Conservation (phyloP, 2,888 invertebrate species). For the Agrochola litura region DNA sequence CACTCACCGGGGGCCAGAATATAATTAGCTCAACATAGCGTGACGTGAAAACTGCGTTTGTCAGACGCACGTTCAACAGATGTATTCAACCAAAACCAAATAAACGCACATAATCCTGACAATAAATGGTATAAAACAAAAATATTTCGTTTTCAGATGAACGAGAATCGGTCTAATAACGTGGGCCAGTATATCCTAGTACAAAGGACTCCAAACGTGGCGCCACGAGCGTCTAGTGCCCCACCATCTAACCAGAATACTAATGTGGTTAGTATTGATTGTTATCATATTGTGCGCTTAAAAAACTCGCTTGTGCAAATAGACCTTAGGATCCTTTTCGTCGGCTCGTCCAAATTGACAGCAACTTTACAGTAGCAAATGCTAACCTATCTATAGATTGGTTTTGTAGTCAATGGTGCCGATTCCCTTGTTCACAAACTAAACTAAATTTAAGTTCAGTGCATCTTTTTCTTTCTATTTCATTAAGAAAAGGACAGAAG, state of each 20-base stretch:
- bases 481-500: too few species aligned
- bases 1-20: slow-evolving; percentile 2
- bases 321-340: background rate
- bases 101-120: background rate
- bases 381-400: background rate
- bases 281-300: background rate
- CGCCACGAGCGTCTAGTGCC: slow-evolving; percentile 96
- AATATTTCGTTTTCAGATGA: slow-evolving; percentile 82
- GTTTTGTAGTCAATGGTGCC: background rate
- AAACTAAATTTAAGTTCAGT: too few species aligned
- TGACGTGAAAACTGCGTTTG: slow-evolving; percentile 22
- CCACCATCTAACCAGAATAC: slow-evolving; percentile 93
- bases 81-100: background rate
- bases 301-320: background rate
- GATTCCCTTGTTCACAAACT: too few species aligned
- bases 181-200: slow-evolving; percentile 95
- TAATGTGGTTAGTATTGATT: slow-evolving; percentile 81
- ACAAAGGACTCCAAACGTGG: slow-evolving; percentile 93
- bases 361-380: background rate
- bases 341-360: too few species aligned
- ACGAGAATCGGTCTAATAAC: slow-evolving; percentile 91
- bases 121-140: background rate
- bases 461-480: too few species aligned
- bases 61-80: background rate
- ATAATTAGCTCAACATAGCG: slow-evolving; percentile 29